Conservation (phyloP, 2,888 invertebrate species). For the Erebia aethiops region DNA sequence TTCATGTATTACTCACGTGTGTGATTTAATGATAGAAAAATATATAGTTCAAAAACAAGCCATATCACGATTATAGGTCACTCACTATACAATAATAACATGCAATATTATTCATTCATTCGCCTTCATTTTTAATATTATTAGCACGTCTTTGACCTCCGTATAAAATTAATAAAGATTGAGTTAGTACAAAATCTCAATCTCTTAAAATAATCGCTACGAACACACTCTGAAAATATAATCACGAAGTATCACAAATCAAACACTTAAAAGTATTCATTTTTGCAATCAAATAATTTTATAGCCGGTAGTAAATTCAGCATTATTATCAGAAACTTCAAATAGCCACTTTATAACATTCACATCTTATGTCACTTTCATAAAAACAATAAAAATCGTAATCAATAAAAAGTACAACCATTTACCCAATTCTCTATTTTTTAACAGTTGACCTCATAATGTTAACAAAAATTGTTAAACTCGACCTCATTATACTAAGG, state of each 20-base stretch:
- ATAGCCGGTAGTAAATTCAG: neutral
- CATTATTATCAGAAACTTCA: neutral
- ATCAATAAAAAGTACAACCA: neutral
- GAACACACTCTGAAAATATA: neutral
- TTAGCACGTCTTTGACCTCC: neutral
- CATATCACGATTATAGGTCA: neutral
- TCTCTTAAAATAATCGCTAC: neutral
- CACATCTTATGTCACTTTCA: neutral
- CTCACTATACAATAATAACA: neutral
- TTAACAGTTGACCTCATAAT: constrained; percentile 12
- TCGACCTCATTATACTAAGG: constrained; percentile 7
- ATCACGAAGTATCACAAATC: neutral
- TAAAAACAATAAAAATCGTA: neutral
- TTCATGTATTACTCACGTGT: neutral
- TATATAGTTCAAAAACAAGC: neutral
- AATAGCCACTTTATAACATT: too few species aligned
- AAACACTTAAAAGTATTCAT: neutral
- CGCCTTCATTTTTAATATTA: neutral
- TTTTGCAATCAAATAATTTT: neutral
- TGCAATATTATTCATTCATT: neutral
- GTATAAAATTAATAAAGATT: neutral
- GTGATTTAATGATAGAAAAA: too few species aligned
- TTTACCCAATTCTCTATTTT: neutral
- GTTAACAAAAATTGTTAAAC: neutral
- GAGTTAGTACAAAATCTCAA: neutral